Evolutionary conservation across 2,888 invertebrate species (phyloP), one percentile per base, ranked within the genome.

Genomic region (Lottia scabra): DNA sequence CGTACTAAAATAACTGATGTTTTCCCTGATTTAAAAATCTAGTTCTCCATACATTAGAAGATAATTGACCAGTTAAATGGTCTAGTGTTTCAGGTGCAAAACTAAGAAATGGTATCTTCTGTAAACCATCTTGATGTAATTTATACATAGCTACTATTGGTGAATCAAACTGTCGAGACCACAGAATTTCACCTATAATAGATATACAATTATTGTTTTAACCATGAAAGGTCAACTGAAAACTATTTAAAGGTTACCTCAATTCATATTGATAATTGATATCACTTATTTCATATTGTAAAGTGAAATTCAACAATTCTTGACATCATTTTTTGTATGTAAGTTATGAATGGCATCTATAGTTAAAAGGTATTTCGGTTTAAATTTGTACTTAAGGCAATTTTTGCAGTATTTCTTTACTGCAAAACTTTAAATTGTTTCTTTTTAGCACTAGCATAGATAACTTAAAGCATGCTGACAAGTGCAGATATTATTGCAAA

Each of bases 71-170:
- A 5, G 88, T 85, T 12, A 89, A 80, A 67, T 87, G 87, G 15
- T 85, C 83, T 64, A 97, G 91, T 0, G 97, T 96, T 82, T 95
- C 94, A 80, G 96, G 95, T 0, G 96, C 96, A 64, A 97, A 93
- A 44, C 95, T 95, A 67, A 95, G 95, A 89, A 97, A 96, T 0
- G 97, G 97, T 65, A 96, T 93, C 70, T 94, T 93, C 63, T 95
- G 91, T 68, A 97, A 92, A 1, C 95, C 90, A 56, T 91, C 91
- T 19, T 82, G 79, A 70, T 89, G 88, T 71, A 91, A 81, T 0
- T 86, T 85, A 88, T 97, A 99, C 75, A 96, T 93, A 0, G 96
- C 97, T 66, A 98, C 95, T 0, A 98, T 94, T 0, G 98, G 98
- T 63, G 96, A 96, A 70, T 93, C 93, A 56, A 96, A 92, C 88